Conservation (phyloP, 2,888 invertebrate genomes). For the Drosophila meridionalis region DNA sequence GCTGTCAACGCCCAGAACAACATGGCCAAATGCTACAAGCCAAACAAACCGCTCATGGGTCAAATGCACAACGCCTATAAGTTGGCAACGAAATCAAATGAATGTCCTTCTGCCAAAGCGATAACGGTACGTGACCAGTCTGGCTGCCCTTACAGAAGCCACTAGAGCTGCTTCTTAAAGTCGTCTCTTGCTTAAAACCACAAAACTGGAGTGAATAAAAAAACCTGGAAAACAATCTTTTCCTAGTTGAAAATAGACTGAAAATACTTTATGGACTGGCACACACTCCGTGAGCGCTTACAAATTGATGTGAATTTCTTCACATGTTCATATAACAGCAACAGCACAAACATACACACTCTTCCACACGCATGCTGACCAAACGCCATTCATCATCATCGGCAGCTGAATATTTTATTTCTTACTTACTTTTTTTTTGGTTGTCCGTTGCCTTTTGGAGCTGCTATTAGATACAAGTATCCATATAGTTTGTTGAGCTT, state of each 20-base stretch:
- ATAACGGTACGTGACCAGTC: constrained; percentile 79
- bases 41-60: constrained; percentile 33
- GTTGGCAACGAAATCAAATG: constrained; percentile 74
- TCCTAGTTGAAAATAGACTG: constrained; percentile 28
- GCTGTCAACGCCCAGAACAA: constrained; percentile 65
- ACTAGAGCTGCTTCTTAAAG: constrained; percentile 38
- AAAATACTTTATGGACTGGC: constrained; percentile 28
- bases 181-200: constrained; percentile 29
- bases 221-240: constrained; percentile 20
- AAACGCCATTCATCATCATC: constrained; percentile 75
- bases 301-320: constrained; percentile 78
- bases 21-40: constrained; percentile 9
- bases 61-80: constrained; percentile 68
- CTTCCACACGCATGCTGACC: constrained; percentile 53
- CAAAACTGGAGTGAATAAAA: background rate
- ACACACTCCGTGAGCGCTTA: constrained; percentile 39
- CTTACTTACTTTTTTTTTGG: background rate
- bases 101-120: constrained; percentile 58
- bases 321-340: constrained; percentile 67
- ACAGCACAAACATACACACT: constrained; percentile 11
- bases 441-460: constrained; percentile 23
- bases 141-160: constrained; percentile 9
- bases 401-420: constrained; percentile 70
- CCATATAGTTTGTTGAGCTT: constrained; percentile 38
- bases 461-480: constrained; percentile 52